Evolutionary conservation across 2,888 invertebrate species (phyloP).

Genomic region (Acrocera orbiculus): DNA sequence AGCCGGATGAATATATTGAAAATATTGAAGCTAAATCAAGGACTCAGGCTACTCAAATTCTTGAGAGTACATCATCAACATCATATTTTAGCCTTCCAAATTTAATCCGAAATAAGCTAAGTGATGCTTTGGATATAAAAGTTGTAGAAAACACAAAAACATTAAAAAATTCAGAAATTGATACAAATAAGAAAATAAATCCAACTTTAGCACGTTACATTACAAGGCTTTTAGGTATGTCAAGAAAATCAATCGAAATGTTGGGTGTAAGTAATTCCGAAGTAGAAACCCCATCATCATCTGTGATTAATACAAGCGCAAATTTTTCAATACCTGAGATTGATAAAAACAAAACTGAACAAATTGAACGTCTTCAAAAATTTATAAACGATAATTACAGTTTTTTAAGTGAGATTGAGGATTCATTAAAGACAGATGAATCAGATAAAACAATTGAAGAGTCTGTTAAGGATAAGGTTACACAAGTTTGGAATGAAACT

Average conservation of each 20-base stretch:
- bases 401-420: slow-evolving; percentile 24
- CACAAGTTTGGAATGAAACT: slow-evolving; percentile 21
- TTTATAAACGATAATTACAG: slow-evolving; percentile 26
- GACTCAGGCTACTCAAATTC: not conserved
- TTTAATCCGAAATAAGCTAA: too few species aligned
- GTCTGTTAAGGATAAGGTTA: slow-evolving; percentile 14
- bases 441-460: slow-evolving; percentile 14
- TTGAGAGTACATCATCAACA: slow-evolving; percentile 3
- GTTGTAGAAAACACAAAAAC: slow-evolving; percentile 1
- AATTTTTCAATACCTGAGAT: slow-evolving; percentile 19
- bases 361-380: slow-evolving; percentile 19
- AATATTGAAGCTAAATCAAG: not conserved
- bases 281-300: slow-evolving; percentile 33
- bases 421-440: slow-evolving; percentile 15
- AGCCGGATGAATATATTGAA: not conserved
- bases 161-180: not conserved
- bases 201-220: slow-evolving; percentile 32
- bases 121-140: too few species aligned
- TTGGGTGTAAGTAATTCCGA: slow-evolving; percentile 33
- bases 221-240: slow-evolving; percentile 35
- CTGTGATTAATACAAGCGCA: slow-evolving; percentile 29
- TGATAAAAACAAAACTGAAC: too few species aligned
- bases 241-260: slow-evolving; percentile 32
- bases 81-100: not conserved
- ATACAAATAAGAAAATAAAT: slow-evolving; percentile 16